Conservation (phyloP, 2,888 invertebrate species). For the Dryobotodes eremita region DNA sequence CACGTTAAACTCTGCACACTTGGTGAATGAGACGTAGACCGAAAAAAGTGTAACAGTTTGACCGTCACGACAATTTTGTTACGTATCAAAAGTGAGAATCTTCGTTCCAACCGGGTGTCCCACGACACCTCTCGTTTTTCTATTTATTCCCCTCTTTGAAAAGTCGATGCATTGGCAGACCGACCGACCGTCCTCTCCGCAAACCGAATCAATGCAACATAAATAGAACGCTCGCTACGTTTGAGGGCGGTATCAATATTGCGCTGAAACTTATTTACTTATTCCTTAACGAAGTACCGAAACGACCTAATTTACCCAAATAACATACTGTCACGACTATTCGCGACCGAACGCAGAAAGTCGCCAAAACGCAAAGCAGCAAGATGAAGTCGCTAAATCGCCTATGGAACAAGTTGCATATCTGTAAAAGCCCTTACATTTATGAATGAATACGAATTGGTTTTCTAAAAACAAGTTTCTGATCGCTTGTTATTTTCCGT, state of each 20-base stretch:
- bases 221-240: too few species aligned
- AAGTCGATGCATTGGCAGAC: background rate
- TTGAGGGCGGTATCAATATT: too few species aligned
- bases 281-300: background rate
- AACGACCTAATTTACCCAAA: background rate
- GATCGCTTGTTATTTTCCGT: conserved; percentile 24
- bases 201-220: background rate
- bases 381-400: background rate
- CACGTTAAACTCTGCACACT: too few species aligned
- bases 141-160: background rate
- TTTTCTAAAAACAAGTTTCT: conserved; percentile 30
- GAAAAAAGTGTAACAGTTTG: too few species aligned
- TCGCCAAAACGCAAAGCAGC: background rate
- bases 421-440: background rate
- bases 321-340: too few species aligned
- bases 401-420: too few species aligned
- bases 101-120: too few species aligned
- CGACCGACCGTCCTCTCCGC: background rate
- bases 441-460: conserved; percentile 18
- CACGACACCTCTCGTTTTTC: too few species aligned
- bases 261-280: background rate
- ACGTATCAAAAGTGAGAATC: too few species aligned
- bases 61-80: too few species aligned
- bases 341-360: background rate
- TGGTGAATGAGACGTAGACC: too few species aligned